Base-by-base conservation (phyloP, 2,888 invertebrate species). In the Mechanitis mazaeus region DNA sequence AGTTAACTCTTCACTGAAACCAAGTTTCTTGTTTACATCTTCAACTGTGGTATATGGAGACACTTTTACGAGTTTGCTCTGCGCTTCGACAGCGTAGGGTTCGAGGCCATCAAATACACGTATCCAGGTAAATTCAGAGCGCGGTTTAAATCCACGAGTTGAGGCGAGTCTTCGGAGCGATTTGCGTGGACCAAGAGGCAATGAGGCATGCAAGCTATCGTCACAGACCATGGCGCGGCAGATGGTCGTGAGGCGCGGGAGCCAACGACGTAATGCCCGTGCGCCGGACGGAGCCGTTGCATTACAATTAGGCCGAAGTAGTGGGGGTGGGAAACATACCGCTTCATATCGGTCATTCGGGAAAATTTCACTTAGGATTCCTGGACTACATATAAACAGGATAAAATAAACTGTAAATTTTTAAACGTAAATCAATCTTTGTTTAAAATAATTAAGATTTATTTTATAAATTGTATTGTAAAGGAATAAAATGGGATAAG, bases 51-150 rank as follows among this genome's bases (percentile, higher is more conserved):
- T 87, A 71, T 92, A 92, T 56, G 91, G 84, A 62, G 91, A 91
- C 67, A 93, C 90, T 73, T 92, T 91, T 68, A 93, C 90, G 60
- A 91, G 81, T 73, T 89, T 89, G 71, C 90, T 91, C 28, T 92
- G 91, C 64, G 92, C 88, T 70, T 91, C 85, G 31, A 83, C 71
- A 55, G 85, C 83, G 74, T 85, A 91, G 45, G 87, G 90, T 68
- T 88, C 84, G 42, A 88, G 89, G 63, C 92, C 93, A 65, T 92
- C 92, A 74, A 92, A 92, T 64, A 93, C 91, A 56, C 93, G 85
- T 66, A 93, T 91, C 93, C 93, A 93, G 63, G 93, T 93, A 68
- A 90, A 88, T 45, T 84, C 80, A 5, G 76, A 59, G 45, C 77
- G 80, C 33, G 83, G 83, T 68, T 82, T 84, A 73, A 91, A 89